Evolutionary conservation across 2,113 vertebrate species (phyloP).

Genomic region (Aramus guarauna): DNA sequence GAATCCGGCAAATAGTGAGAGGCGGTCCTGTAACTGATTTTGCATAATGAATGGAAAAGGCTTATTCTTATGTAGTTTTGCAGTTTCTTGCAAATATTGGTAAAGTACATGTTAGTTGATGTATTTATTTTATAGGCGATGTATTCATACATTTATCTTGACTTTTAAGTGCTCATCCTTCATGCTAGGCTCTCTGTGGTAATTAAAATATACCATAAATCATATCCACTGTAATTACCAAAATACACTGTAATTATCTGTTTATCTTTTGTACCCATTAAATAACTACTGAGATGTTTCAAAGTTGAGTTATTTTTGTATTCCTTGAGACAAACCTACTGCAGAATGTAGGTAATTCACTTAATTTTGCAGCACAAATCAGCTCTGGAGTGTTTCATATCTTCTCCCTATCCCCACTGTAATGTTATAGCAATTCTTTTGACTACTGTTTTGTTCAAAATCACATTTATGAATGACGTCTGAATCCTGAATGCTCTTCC

Average conservation of each 20-base stretch:
- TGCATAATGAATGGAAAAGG: neutral
- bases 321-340: neutral
- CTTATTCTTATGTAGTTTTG: neutral
- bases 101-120: neutral
- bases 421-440: neutral
- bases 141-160: constrained; percentile 22
- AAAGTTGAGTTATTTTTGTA: constrained; percentile 25
- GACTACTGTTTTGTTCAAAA: constrained; percentile 31
- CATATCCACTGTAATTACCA: constrained; percentile 32
- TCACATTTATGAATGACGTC: neutral
- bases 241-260: constrained; percentile 47
- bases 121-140: neutral
- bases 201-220: constrained; percentile 54
- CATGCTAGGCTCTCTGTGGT: constrained; percentile 10
- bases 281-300: constrained; percentile 39
- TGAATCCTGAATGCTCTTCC: neutral
- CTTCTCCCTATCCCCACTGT: neutral
- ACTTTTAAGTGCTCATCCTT: constrained; percentile 30
- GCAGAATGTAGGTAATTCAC: neutral
- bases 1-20: neutral
- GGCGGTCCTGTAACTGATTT: neutral
- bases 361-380: neutral
- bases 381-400: neutral
- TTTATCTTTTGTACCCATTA: constrained; percentile 23
- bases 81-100: neutral